Percentiles rank a stretch among this genome's conserved stretches.
phyloP scores from a whole-genome alignment of 2,888 invertebrate species.

The Ectemnius lituratus region DNA sequence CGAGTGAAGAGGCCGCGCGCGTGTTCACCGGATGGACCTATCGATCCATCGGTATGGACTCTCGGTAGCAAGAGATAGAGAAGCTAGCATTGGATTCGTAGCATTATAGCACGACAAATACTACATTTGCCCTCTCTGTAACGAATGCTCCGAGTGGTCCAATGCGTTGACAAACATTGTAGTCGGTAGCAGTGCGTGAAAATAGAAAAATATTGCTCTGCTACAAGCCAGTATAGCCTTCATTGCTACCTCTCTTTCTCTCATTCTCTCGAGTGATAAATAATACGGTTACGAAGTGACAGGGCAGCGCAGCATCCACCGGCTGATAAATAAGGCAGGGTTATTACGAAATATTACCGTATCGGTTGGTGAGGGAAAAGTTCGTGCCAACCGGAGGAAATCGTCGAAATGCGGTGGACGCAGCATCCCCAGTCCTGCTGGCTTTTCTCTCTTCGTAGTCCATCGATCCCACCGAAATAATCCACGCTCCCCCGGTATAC shows the following conservation, averaged over 20 bases:
- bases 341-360: conserved; percentile 30
- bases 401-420: background rate
- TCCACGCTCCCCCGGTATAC: conserved; percentile 13
- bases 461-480: conserved; percentile 48
- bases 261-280: conserved; percentile 3
- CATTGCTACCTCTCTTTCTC: too few species aligned
- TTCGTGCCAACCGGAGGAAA: background rate
- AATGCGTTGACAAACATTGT: conserved; percentile 17
- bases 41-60: conserved; percentile 52
- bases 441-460: conserved; percentile 14
- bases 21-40: conserved; percentile 60
- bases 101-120: conserved; percentile 37
- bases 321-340: conserved; percentile 30
- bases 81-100: background rate
- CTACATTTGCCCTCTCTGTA: conserved; percentile 29
- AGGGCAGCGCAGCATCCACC: background rate
- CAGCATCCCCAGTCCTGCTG: background rate
- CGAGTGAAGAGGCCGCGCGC: conserved; percentile 49
- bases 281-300: conserved; percentile 24
- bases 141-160: conserved; percentile 18
- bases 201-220: conserved; percentile 26
- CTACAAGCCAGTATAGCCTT: background rate
- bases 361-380: background rate
- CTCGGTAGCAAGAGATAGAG: background rate
- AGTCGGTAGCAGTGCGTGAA: conserved; percentile 11